phyloP scores from a whole-genome alignment of 2,113 vertebrate genomes.

The Indicator indicator region DNA sequence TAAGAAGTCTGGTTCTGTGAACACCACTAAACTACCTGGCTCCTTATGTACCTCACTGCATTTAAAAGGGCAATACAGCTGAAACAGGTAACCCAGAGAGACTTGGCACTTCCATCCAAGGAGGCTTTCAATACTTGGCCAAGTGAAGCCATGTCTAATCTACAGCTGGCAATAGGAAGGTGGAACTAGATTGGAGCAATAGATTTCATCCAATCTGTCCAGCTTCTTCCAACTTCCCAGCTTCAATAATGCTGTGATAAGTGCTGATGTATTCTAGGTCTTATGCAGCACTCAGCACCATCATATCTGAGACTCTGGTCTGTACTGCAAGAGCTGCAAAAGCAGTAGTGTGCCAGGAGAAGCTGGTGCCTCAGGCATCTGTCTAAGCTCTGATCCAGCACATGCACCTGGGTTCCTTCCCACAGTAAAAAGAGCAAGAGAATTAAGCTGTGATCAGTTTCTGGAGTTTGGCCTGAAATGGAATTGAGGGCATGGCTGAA shows the following conservation, averaged over 20 bases:
- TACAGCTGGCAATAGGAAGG: background rate
- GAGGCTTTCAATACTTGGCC: background rate
- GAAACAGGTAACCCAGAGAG: background rate
- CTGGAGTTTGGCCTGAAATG: conserved; percentile 16
- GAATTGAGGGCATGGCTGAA: background rate
- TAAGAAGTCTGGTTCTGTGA: background rate
- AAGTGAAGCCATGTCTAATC: background rate
- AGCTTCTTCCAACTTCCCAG: background rate
- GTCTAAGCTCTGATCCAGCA: background rate
- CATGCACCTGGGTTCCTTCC: background rate
- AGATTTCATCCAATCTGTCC: background rate
- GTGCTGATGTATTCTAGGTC: background rate
- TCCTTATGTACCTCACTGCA: rapidly evolving
- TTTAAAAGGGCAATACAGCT: background rate
- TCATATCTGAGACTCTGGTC: background rate
- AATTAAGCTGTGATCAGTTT: background rate
- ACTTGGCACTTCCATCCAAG: background rate
- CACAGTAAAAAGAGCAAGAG: background rate
- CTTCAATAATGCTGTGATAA: background rate
- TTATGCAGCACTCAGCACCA: rapidly evolving
- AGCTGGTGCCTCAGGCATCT: background rate
- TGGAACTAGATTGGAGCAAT: background rate
- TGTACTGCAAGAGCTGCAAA: background rate
- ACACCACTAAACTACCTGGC: background rate
- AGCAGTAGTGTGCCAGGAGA: background rate